These are phyloP conservation scores for Centropyge bicolor DNA, from an alignment of 2,797 vertebrate genomes.

Conservation along the genomic window DNA sequence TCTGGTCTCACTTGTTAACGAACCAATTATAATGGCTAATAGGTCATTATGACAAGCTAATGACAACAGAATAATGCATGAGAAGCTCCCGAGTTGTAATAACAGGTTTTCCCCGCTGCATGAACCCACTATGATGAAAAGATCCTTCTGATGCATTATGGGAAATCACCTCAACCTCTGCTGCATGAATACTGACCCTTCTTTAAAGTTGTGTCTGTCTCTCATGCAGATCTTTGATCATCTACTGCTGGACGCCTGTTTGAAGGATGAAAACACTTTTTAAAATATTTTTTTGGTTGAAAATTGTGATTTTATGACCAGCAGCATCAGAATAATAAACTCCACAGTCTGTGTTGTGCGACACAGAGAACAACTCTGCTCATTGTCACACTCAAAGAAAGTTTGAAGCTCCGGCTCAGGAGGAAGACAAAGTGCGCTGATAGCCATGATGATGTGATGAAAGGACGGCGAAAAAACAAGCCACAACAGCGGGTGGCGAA, in stretches of 20 bases:
- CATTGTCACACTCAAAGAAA: neutral
- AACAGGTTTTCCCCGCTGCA: neutral
- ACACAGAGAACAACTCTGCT: neutral
- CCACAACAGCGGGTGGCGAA: conserved; percentile 15
- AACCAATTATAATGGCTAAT: neutral
- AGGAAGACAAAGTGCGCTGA: neutral
- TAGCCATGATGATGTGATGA: conserved; percentile 29
- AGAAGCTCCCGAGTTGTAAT: neutral
- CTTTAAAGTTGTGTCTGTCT: too few species aligned
- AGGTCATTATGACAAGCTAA: neutral
- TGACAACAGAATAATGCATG: neutral
- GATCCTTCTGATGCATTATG: neutral
- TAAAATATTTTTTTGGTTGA: neutral
- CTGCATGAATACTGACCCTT: neutral
- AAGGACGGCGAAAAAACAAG: conserved; percentile 35
- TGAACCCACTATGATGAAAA: neutral
- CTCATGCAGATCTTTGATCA: neutral
- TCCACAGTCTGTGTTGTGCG: neutral
- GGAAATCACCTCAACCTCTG: neutral
- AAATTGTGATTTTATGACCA: neutral
- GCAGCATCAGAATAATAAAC: neutral
- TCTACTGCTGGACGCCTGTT: neutral
- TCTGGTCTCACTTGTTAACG: conserved; percentile 3
- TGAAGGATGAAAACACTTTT: neutral
- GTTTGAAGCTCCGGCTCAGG: neutral